A percentile compares a stretch with the other conserved stretches of the same genome.
These are phyloP conservation scores for Hippolais icterina DNA, from an alignment of 2,113 vertebrate genomes.

Conservation along the genomic window DNA sequence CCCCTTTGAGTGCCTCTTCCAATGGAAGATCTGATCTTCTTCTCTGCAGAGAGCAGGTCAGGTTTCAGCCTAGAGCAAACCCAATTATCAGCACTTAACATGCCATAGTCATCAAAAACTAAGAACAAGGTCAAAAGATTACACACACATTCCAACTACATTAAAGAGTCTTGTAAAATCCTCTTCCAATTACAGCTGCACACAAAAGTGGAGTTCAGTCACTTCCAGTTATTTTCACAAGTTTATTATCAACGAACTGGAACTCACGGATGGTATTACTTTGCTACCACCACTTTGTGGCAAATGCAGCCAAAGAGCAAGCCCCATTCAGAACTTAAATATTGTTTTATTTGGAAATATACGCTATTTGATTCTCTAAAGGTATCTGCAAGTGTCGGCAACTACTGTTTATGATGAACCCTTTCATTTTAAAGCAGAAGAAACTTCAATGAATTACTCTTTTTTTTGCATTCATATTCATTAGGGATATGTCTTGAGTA, in stretches of 20 bases:
- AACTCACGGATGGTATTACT: not conserved
- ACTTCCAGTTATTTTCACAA: not conserved
- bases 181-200: not conserved
- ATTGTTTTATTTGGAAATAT: not conserved
- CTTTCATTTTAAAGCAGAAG: not conserved
- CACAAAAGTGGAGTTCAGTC: not conserved
- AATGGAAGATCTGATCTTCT: not conserved
- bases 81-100: slow-evolving; percentile 41
- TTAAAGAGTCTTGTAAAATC: slow-evolving; percentile 12
- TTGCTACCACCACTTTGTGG: not conserved
- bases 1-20: not conserved
- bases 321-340: not conserved
- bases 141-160: slow-evolving; percentile 2
- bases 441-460: not conserved
- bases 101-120: slow-evolving; percentile 5
- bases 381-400: not conserved
- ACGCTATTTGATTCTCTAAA: not conserved
- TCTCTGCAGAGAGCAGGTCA: not conserved
- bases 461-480: not conserved
- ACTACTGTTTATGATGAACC: not conserved
- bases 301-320: not conserved
- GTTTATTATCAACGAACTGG: not conserved
- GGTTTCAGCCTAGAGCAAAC: slow-evolving; percentile 41
- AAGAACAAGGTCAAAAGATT: slow-evolving; percentile 32
- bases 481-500: not conserved